Evolutionary conservation across 2,888 invertebrate species (phyloP).

Genomic region (Serripes groenlandicus): DNA sequence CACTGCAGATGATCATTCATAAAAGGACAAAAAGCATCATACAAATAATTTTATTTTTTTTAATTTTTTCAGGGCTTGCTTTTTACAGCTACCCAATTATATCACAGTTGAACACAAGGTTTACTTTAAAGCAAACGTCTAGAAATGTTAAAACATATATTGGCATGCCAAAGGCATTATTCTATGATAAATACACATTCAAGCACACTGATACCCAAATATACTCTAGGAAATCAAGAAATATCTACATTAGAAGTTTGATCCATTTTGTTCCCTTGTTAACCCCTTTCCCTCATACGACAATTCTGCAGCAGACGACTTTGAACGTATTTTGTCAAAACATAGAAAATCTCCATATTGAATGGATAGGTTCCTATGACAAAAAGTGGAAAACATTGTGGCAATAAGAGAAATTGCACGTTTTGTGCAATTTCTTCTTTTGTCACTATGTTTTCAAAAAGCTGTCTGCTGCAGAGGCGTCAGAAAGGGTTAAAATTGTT

Average conservation of each 20-base stretch:
- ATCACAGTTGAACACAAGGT: slow-evolving; percentile 71
- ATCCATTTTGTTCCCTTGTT: too few relatives aligned
- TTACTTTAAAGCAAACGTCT: slow-evolving; percentile 54
- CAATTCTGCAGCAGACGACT: too few relatives aligned
- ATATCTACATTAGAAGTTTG: too few relatives aligned
- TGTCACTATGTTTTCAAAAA: neutral
- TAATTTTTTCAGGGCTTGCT: slow-evolving; percentile 45
- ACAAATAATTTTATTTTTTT: slow-evolving; percentile 63
- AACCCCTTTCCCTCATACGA: too few relatives aligned
- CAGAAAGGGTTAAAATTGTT: too few relatives aligned
- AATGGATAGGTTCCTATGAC: too few relatives aligned
- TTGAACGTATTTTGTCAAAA: too few relatives aligned
- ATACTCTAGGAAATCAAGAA: too few relatives aligned
- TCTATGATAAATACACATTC: slow-evolving; percentile 2
- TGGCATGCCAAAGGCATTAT: slow-evolving; percentile 19
- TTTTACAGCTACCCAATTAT: slow-evolving; percentile 47
- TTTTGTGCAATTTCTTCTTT: neutral
- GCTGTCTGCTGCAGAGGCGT: too few relatives aligned
- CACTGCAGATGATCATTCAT: neutral
- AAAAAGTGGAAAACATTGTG: neutral
- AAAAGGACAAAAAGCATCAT: neutral
- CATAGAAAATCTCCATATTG: too few relatives aligned
- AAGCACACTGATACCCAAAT: neutral
- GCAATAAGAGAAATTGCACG: neutral
- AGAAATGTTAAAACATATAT: slow-evolving; percentile 20